phyloP scores from a whole-genome alignment of 2,888 invertebrate genomes.

The Neoitamus cyanurus region DNA sequence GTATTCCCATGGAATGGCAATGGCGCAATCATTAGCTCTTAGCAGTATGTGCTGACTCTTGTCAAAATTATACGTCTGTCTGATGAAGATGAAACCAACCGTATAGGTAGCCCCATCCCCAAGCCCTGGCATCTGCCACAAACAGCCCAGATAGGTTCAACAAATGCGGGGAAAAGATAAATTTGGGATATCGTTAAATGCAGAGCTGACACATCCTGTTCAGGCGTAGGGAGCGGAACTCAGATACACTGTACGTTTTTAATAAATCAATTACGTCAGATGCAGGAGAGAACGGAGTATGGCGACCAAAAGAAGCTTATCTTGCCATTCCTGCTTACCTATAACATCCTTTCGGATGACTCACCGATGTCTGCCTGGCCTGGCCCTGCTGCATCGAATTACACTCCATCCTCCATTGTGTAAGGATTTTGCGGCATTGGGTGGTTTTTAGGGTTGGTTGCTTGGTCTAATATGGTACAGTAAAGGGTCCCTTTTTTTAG shows the following conservation, averaged over 20 bases:
- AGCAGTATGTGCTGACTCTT: background rate
- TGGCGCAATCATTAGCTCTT: slow-evolving; percentile 38
- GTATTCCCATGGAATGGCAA: background rate
- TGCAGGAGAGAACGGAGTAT: slow-evolving; percentile 1
- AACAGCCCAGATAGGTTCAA: background rate
- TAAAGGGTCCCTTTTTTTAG: slow-evolving; percentile 8
- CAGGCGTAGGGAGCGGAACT: background rate
- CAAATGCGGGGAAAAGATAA: slow-evolving; percentile 38
- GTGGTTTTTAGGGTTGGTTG: slow-evolving; percentile 33
- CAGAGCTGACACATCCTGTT: slow-evolving; percentile 1
- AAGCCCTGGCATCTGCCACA: background rate
- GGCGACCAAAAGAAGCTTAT: slow-evolving; percentile 19
- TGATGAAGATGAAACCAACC: background rate
- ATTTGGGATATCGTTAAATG: slow-evolving; percentile 39
- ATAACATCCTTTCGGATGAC: slow-evolving; percentile 36
- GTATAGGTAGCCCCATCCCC: background rate
- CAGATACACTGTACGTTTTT: background rate
- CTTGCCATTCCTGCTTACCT: slow-evolving; percentile 37
- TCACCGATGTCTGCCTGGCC: slow-evolving; percentile 43
- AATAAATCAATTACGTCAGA: slow-evolving; percentile 47
- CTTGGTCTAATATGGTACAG: background rate
- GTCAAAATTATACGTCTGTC: slow-evolving; percentile 3
- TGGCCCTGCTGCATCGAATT: background rate
- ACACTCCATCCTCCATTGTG: slow-evolving; percentile 14
- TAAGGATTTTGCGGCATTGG: slow-evolving; percentile 10